Evolutionary conservation across 2,113 vertebrate species (phyloP).

Genomic region (Scortum barcoo): DNA sequence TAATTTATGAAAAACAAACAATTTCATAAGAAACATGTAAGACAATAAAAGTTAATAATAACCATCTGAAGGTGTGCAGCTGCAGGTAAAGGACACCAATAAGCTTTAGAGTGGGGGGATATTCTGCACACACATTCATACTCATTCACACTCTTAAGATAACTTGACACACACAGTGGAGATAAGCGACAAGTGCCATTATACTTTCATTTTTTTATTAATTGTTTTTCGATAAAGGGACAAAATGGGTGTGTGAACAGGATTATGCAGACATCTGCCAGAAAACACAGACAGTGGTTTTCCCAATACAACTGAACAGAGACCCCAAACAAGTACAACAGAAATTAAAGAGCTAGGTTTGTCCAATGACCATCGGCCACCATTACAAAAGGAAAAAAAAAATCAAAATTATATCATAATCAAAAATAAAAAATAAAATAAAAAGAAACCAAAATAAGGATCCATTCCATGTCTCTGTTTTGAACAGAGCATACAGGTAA

Average conservation of each 20-base stretch:
- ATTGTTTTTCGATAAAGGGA: slow-evolving; percentile 99
- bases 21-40: not conserved
- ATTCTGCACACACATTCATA: slow-evolving; percentile 12
- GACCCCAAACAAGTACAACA: slow-evolving; percentile 98
- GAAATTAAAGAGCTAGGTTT: slow-evolving; percentile 90
- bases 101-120: not conserved
- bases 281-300: slow-evolving; percentile 99
- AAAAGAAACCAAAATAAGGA: slow-evolving; percentile 89
- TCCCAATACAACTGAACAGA: slow-evolving; percentile 99
- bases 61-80: not conserved
- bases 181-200: slow-evolving; percentile 85
- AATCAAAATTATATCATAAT: slow-evolving; percentile 71
- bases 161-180: slow-evolving; percentile 58
- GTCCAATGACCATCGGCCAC: slow-evolving; percentile 98
- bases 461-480: slow-evolving; percentile 95
- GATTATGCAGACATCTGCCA: slow-evolving; percentile 99
- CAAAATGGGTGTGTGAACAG: slow-evolving; percentile 99
- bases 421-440: slow-evolving; percentile 81
- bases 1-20: not conserved
- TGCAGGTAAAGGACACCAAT: slow-evolving; percentile 3
- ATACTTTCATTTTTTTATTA: slow-evolving; percentile 97
- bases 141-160: slow-evolving; percentile 29
- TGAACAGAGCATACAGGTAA: slow-evolving; percentile 97
- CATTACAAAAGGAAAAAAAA: slow-evolving; percentile 87
- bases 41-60: not conserved